These are phyloP conservation scores for Salvelinus sp. DNA, from an alignment of 2,113 vertebrate genomes.

Conservation along the genomic window DNA sequence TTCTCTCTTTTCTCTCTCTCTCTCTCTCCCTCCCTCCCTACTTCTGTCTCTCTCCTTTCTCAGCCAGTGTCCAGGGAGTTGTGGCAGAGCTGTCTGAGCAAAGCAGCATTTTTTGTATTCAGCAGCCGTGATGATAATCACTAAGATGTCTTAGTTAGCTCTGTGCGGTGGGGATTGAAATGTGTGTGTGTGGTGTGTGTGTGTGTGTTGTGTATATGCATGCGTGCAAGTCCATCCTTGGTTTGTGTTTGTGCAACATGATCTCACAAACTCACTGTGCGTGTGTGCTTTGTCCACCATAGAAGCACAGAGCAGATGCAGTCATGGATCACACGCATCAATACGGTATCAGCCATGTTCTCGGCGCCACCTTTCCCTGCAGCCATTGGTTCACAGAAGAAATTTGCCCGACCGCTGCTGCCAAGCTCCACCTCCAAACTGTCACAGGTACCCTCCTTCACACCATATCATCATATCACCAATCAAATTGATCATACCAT, in stretches of 20 bases:
- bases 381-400: slow-evolving; percentile 94
- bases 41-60: too few relatives aligned
- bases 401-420: slow-evolving; percentile 91
- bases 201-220: too few relatives aligned
- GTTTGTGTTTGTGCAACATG: too few relatives aligned
- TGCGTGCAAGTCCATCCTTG: too few relatives aligned
- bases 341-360: slow-evolving; percentile 95
- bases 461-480: background rate
- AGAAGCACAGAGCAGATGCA: slow-evolving; percentile 95
- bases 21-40: too few relatives aligned
- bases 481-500: too few relatives aligned
- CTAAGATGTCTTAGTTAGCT: slow-evolving; percentile 47
- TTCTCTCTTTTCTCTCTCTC: too few relatives aligned
- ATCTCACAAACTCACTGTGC: background rate
- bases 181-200: too few relatives aligned
- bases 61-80: slow-evolving; percentile 23
- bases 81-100: slow-evolving; percentile 33
- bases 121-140: slow-evolving; percentile 39
- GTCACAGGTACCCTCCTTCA: slow-evolving; percentile 78
- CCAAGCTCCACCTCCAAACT: slow-evolving; percentile 90
- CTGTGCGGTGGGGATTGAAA: background rate
- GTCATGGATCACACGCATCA: slow-evolving; percentile 98
- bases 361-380: slow-evolving; percentile 94
- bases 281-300: background rate
- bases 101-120: background rate